Conservation (phyloP, 2,888 invertebrate species). For the Epinotia ramella region DNA sequence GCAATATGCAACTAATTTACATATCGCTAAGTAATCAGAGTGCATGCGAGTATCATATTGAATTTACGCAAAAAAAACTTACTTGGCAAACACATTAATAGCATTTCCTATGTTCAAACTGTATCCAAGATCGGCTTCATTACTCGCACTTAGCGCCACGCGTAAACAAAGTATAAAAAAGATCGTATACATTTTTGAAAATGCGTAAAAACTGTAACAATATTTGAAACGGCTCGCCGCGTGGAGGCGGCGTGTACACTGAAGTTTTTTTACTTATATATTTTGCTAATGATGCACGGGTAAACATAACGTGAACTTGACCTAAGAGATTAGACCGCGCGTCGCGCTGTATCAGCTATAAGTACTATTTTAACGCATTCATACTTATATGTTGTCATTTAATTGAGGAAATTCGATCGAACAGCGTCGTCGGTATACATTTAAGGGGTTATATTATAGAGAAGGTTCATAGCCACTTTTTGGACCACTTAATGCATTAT, state of each 20-base stretch:
- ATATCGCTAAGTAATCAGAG: conserved; percentile 35
- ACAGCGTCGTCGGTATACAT: background rate
- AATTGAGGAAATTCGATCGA: conserved; percentile 7
- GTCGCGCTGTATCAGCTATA: conserved; percentile 43
- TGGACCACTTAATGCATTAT: too few species aligned
- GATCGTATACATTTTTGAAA: conserved; percentile 58
- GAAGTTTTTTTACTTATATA: conserved; percentile 68
- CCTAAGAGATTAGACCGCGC: conserved; percentile 72
- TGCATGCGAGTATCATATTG: conserved; percentile 19
- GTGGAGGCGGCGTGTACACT: conserved; percentile 65
- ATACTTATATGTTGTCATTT: conserved; percentile 13
- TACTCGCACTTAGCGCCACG: conserved; percentile 62
- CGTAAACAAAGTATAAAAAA: conserved; percentile 60
- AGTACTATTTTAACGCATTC: conserved; percentile 16
- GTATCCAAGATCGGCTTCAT: conserved; percentile 71
- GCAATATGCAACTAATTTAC: conserved; percentile 28
- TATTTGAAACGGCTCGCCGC: conserved; percentile 54
- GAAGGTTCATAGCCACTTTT: too few species aligned
- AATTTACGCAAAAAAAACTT: conserved; percentile 55
- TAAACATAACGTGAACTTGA: conserved; percentile 79
- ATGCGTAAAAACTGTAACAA: conserved; percentile 50
- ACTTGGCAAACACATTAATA: conserved; percentile 81
- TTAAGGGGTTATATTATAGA: too few species aligned
- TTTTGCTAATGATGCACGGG: conserved; percentile 74
- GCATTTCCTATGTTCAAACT: conserved; percentile 76